Evolutionary conservation across 1,140 invertebrate genomes (phyloP).

Genomic region (Penaeus chinensis): DNA sequence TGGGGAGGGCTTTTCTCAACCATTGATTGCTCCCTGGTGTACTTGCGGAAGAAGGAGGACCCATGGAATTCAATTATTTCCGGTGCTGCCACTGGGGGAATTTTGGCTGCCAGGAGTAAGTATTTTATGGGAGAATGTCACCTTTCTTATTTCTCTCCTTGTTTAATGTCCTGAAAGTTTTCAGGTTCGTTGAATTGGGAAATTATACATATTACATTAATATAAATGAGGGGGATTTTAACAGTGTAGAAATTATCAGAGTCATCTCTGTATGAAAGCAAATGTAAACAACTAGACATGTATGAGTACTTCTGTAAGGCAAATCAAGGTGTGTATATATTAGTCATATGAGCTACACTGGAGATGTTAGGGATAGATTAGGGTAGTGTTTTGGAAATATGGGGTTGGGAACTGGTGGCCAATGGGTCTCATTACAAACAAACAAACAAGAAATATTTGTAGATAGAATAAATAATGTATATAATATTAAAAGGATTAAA

Average conservation of each 20-base stretch:
- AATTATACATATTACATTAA: slow-evolving; percentile 1
- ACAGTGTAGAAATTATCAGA: neutral
- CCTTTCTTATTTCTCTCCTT: neutral
- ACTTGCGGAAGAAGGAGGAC: slow-evolving; percentile 96
- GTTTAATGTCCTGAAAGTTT: neutral
- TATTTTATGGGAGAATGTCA: slow-evolving; percentile 44
- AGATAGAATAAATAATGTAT: too few relatives aligned
- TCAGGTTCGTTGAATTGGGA: neutral
- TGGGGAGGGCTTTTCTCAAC: slow-evolving; percentile 98
- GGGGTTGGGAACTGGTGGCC: neutral
- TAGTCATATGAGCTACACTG: too few relatives aligned
- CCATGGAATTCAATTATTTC: slow-evolving; percentile 98
- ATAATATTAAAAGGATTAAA: too few relatives aligned
- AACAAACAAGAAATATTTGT: neutral
- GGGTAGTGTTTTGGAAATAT: neutral
- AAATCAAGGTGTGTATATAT: too few relatives aligned
- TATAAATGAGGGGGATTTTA: neutral
- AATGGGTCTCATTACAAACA: neutral
- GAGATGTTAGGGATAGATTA: too few relatives aligned
- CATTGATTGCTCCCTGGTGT: slow-evolving; percentile 95
- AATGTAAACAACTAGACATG: too few relatives aligned
- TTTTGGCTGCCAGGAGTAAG: slow-evolving; percentile 89
- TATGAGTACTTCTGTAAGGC: too few relatives aligned
- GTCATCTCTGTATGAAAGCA: too few relatives aligned
- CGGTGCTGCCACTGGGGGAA: slow-evolving; percentile 93